phyloP scores from a whole-genome alignment of 2,113 vertebrate species.

The Calyptomena viridis region DNA sequence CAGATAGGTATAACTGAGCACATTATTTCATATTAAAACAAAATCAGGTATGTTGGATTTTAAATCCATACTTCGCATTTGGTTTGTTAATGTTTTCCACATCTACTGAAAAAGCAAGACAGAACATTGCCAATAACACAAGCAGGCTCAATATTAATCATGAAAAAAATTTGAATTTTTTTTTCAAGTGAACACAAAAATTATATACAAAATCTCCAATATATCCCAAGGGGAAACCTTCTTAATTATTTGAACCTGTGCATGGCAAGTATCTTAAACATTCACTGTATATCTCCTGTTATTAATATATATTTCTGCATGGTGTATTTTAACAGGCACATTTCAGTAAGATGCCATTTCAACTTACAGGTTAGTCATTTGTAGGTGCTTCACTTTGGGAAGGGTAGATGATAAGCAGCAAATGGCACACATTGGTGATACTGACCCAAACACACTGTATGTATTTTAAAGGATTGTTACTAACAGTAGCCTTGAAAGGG shows the following conservation, averaged over 20 bases:
- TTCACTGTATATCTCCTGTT: neutral
- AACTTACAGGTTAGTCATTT: neutral
- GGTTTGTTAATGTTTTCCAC: neutral
- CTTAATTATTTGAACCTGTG: neutral
- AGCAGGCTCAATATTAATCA: neutral
- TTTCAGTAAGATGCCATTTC: neutral
- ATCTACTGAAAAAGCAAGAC: neutral
- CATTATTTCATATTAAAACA: neutral
- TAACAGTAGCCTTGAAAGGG: neutral
- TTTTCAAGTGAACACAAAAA: constrained; percentile 4
- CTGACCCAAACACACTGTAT: neutral
- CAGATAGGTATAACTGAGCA: neutral
- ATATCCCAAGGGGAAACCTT: neutral
- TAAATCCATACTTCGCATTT: neutral
- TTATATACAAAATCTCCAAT: neutral
- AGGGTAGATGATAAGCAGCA: neutral
- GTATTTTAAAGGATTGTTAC: neutral
- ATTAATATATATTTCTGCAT: neutral
- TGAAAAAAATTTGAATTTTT: neutral
- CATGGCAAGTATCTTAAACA: neutral
- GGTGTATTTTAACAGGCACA: neutral
- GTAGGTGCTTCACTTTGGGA: neutral
- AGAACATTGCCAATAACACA: neutral
- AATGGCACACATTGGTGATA: neutral
- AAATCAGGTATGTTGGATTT: neutral